Base-by-base conservation (phyloP, 2,113 vertebrate species). In the Nesogale talazaci region DNA sequence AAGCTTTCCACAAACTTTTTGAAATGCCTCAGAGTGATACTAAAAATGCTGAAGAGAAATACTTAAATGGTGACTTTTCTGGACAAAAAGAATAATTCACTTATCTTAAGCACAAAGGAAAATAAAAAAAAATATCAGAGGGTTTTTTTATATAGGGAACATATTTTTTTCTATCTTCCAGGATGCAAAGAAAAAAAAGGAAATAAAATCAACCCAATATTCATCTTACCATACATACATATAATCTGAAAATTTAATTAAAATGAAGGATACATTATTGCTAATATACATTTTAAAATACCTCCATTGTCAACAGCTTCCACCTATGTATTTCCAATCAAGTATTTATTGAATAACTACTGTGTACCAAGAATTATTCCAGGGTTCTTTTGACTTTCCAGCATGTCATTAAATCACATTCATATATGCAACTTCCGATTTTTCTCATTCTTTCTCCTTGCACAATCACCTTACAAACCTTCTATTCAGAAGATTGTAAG, bases 381-480 rank as follows among this genome's bases (percentile, higher is more conserved):
- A 78, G 17, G 7, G 38, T 85, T 72, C 14, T 90, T 92, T 80
- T 89, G 23, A 83, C 80, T 86, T 77, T 92, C 1, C 1, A 63
- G 3, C 12, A 65, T 72, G 9, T 90, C 69, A 69, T 96, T 65
- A 65, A 76, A 61, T 59, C 1, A 10, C 6, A 29, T 22, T 79
- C 76, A 11, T 12, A 36, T 38, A n/a, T 0, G 63, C 11, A 82
- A n/a, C 15, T 78, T 87, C 3, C 11, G 52, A 4, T 34, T 86
- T 92, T 76, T 20, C 6, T 70, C 0, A 2, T 69, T 11, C 31
- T 17, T 34, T 34, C n/a, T 19, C 70, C 70, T 22, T 14, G 19
- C 34, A 52, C 75, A 67, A 67, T 52, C 46, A 76, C 22, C 9
- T n/a, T 86, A 80, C 3, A 92, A 46, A 85, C 3, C 3, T 65